Percentiles rank a stretch among this genome's conserved stretches.
phyloP scores from a whole-genome alignment of 2,888 invertebrate genomes.

The Atrina japonica region DNA sequence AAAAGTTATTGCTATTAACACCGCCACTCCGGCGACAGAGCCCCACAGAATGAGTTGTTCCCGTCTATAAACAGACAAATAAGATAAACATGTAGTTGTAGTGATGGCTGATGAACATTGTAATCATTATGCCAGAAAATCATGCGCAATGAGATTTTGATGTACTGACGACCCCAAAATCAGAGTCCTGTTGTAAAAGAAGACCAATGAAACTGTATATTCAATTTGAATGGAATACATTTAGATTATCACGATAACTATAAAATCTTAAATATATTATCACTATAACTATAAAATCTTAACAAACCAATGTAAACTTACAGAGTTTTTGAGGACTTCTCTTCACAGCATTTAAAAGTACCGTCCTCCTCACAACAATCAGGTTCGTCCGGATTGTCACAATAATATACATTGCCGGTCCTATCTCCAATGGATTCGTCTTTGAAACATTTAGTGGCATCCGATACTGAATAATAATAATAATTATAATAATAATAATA shows the following conservation, averaged over 20 bases:
- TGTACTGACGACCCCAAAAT: too few species aligned
- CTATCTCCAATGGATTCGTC: constrained; percentile 46
- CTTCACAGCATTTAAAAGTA: constrained; percentile 50
- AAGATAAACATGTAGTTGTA: neutral
- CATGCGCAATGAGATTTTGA: too few species aligned
- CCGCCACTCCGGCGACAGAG: neutral
- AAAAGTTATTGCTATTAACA: neutral
- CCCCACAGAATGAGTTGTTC: constrained; percentile 10
- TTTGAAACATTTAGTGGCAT: constrained; percentile 45
- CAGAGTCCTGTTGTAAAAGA: too few species aligned
- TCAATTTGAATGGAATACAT: too few species aligned
- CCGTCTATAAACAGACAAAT: neutral
- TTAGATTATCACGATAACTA: too few species aligned
- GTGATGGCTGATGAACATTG: neutral
- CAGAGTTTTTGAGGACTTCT: constrained; percentile 37
- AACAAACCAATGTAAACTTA: too few species aligned
- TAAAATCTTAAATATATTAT: too few species aligned
- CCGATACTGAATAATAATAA: neutral
- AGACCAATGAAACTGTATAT: too few species aligned
- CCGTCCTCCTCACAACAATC: constrained; percentile 53
- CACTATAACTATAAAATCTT: too few species aligned
- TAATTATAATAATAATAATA: neutral
- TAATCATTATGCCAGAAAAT: too few species aligned
- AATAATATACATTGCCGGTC: constrained; percentile 54
- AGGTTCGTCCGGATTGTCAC: constrained; percentile 45